These are phyloP conservation scores for Plecotus auritus DNA, from an alignment of 2,113 vertebrate species.

Conservation along the genomic window DNA sequence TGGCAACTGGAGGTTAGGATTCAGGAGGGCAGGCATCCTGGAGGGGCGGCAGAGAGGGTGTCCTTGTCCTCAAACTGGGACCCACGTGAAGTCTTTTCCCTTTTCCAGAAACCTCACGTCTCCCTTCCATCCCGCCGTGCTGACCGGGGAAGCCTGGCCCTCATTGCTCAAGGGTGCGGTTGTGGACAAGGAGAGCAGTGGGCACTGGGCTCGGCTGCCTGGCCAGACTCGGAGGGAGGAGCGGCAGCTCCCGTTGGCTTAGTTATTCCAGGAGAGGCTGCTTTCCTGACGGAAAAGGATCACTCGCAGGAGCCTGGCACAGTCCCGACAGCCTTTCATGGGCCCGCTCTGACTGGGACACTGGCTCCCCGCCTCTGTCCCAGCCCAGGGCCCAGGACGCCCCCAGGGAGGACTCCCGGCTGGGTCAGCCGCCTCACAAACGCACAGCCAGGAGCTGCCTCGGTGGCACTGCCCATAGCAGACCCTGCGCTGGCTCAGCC, in stretches of 20 bases:
- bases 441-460: neutral
- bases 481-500: neutral
- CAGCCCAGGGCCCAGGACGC: neutral
- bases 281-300: constrained; percentile 28
- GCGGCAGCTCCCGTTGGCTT: neutral
- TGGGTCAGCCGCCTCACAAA: neutral
- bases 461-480: neutral
- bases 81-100: neutral
- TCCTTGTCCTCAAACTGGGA: neutral
- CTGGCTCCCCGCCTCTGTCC: neutral
- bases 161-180: constrained; percentile 46
- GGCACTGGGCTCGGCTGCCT: neutral
- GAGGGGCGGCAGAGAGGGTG: neutral
- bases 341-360: neutral
- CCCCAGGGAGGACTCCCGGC: neutral
- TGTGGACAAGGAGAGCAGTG: neutral
- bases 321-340: neutral
- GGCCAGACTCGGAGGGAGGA: neutral
- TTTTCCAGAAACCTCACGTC: neutral
- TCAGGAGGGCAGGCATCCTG: neutral
- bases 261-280: constrained; percentile 1
- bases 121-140: neutral
- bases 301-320: neutral
- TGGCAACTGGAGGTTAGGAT: neutral
- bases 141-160: neutral